Base-by-base conservation (phyloP, 2,113 vertebrate genomes). In the Bagarius yarrelli region DNA sequence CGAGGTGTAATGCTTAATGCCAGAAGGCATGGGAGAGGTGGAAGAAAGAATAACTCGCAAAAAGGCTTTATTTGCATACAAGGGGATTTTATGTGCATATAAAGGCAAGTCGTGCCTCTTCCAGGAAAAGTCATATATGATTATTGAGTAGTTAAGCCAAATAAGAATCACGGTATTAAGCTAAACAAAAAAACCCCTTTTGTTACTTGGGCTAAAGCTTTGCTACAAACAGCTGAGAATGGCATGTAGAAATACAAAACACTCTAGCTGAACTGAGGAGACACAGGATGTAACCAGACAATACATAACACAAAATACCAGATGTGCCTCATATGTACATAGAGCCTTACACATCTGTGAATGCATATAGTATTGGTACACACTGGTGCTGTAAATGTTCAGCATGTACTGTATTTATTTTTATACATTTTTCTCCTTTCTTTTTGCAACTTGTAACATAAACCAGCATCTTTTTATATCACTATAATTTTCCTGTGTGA, bases 11-110 rank as follows among this genome's bases (percentile, higher is more conserved):
- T 59, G 16, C 30, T 69, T 55, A 50, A 61, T 73, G 36, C 71
- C 23, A 74, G 36, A 36, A 74, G 47, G 76, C 18, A 47, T 32
- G 44, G 53, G 21, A 34, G 47, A 52, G 61, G 61, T 66, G 76
- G 61, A 14, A 66, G 76, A 30, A 55, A 55, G 44, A 66, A 66
- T 52, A 30, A 47, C 60, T 32, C 14, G 11, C 9, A 40, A 34
- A 78, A 30, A 32, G 25, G 12, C 21, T 53, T 30, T 78, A 36
- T 66, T 78, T 66, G 21, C 76, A 53, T 78, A 18, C 19, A 2
- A 55, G 30, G 8, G 12, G 8, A 34, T 53, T 27, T n/a, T 16
- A 12, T 12, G 19, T 34, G 34, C 34, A 47, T 9, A 25, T 47
- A 47, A 25, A 47, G 50, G 50, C 63, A 79, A 67, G 77, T 67